Evolutionary conservation across 2,797 vertebrate genomes (phyloP).

Genomic region (Carcharodon carcharias): DNA sequence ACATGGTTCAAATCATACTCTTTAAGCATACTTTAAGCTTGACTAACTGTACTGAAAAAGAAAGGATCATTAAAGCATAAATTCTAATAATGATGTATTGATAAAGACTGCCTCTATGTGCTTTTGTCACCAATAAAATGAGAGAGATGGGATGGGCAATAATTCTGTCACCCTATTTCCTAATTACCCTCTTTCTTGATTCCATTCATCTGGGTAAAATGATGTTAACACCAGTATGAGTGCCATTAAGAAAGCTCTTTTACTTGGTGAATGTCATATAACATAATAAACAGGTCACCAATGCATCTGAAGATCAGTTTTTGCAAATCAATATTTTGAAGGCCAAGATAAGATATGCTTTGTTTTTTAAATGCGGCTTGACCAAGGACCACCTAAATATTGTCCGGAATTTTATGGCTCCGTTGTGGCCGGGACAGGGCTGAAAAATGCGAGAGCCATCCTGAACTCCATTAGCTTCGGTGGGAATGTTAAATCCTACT

Average conservation of each 20-base stretch:
- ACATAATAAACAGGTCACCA: not conserved
- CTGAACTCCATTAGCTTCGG: too few species aligned
- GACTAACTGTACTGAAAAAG: not conserved
- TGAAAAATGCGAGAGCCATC: too few species aligned
- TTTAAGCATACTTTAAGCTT: not conserved
- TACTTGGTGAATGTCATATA: not conserved
- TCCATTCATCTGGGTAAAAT: not conserved
- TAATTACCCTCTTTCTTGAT: not conserved
- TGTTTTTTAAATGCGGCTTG: not conserved
- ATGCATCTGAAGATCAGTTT: not conserved
- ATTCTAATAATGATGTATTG: not conserved
- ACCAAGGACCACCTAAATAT: not conserved
- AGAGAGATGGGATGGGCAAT: not conserved
- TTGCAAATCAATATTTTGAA: not conserved
- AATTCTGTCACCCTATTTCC: not conserved
- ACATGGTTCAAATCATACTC: not conserved
- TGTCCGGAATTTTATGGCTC: too few species aligned
- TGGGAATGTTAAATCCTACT: too few species aligned
- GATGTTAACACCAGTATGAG: not conserved
- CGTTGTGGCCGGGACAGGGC: too few species aligned
- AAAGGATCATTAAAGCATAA: not conserved
- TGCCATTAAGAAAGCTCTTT: not conserved
- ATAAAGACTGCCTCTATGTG: not conserved
- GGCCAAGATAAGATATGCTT: not conserved
- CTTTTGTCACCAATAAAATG: not conserved